Percentiles rank a stretch among this genome's conserved stretches.
phyloP scores from a whole-genome alignment of 2,888 invertebrate species.

The Alsophila aescularia region DNA sequence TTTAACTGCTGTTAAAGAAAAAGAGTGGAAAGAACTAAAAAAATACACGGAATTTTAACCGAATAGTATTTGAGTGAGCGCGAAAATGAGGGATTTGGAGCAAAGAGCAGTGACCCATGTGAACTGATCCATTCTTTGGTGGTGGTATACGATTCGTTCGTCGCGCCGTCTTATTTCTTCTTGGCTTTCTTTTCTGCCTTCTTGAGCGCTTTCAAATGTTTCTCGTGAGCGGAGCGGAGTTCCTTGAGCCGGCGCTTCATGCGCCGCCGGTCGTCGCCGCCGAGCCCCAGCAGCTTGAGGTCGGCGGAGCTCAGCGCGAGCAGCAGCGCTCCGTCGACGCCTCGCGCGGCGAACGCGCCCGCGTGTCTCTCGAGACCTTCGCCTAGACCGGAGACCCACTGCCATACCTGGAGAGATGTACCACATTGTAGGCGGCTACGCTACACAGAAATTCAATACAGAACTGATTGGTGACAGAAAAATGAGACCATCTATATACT shows the following conservation, averaged over 20 bases:
- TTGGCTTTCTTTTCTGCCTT: conserved; percentile 93
- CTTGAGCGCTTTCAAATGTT: conserved; percentile 92
- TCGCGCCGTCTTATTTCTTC: conserved; percentile 83
- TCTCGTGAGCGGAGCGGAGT: conserved; percentile 91
- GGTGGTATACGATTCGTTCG: conserved; percentile 38
- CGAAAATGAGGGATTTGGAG: conserved; percentile 29
- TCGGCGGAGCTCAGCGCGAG: conserved; percentile 95
- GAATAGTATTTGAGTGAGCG: neutral
- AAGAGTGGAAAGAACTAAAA: neutral
- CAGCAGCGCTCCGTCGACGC: conserved; percentile 94
- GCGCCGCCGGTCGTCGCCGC: conserved; percentile 90
- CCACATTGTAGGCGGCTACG: too few species aligned
- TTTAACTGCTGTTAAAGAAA: neutral
- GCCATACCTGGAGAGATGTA: conserved; percentile 89
- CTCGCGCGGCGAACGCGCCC: conserved; percentile 93
- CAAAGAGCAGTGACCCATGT: conserved; percentile 36
- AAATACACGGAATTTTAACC: neutral
- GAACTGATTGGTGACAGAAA: too few species aligned
- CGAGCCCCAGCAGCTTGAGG: conserved; percentile 93
- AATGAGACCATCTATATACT: too few species aligned
- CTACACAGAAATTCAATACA: too few species aligned
- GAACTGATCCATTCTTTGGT: conserved; percentile 58
- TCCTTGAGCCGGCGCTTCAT: conserved; percentile 95
- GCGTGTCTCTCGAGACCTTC: conserved; percentile 95
- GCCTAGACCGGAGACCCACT: conserved; percentile 93